Conservation (phyloP, 2,888 invertebrate species). For the Conus canariensis region DNA sequence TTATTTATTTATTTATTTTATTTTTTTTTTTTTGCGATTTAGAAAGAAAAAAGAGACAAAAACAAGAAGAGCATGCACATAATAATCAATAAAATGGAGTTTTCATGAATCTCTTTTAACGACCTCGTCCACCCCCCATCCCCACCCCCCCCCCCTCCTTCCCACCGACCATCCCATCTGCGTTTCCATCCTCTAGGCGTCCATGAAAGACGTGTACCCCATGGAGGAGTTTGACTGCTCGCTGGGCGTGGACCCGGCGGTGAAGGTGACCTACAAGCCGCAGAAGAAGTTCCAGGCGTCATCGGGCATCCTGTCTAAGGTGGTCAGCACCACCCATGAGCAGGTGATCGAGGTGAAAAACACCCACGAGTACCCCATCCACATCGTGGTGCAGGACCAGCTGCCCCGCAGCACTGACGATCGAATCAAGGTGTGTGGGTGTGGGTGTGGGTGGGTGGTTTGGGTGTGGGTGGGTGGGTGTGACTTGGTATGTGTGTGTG, state of each 20-base stretch:
- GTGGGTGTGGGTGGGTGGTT: background rate
- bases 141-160: too few relatives aligned
- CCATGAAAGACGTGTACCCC: conserved; percentile 75
- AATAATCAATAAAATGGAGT: too few relatives aligned
- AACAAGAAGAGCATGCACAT: too few relatives aligned
- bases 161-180: too few relatives aligned
- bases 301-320: conserved; percentile 76
- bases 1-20: too few relatives aligned
- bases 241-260: conserved; percentile 78
- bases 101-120: too few relatives aligned
- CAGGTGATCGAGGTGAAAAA: conserved; percentile 76
- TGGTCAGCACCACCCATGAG: conserved; percentile 58
- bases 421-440: conserved; percentile 76
- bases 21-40: too few relatives aligned
- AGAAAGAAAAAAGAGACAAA: too few relatives aligned
- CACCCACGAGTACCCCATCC: conserved; percentile 73
- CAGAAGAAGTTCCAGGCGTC: conserved; percentile 75
- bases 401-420: conserved; percentile 78
- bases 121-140: too few relatives aligned
- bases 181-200: conserved; percentile 43
- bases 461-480: background rate
- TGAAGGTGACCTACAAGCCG: conserved; percentile 77
- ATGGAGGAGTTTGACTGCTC: conserved; percentile 79
- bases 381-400: conserved; percentile 76
- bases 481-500: background rate